Conservation (phyloP, 2,113 vertebrate genomes). For the Campylomormyrus numenius region DNA sequence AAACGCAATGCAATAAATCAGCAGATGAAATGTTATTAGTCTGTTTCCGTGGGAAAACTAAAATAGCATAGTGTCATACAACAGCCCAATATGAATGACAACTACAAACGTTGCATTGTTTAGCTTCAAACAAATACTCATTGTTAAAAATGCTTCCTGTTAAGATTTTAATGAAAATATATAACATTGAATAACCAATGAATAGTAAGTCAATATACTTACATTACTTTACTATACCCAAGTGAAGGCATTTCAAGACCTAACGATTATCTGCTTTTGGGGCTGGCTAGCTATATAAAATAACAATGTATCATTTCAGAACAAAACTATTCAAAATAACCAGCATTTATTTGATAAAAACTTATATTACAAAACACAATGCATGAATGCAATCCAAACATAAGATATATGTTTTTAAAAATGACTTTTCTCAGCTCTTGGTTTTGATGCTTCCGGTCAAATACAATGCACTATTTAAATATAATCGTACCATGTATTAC, state of each 20-base stretch:
- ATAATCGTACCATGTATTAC: not conserved
- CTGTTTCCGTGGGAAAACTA: not conserved
- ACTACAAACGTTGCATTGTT: not conserved
- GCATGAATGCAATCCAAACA: not conserved
- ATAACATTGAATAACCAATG: not conserved
- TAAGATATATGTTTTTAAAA: not conserved
- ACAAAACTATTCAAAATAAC: not conserved
- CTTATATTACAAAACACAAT: not conserved
- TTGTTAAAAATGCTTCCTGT: not conserved
- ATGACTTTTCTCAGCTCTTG: not conserved
- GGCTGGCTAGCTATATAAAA: not conserved
- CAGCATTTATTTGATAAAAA: not conserved
- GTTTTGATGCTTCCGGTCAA: too few species aligned
- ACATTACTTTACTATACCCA: not conserved
- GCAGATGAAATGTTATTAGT: not conserved
- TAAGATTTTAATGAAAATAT: not conserved
- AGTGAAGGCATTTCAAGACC: not conserved
- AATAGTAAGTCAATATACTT: not conserved
- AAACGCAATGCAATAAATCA: not conserved
- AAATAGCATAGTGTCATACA: not conserved
- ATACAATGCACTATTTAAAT: not conserved
- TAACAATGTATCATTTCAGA: not conserved
- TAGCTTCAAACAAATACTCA: not conserved
- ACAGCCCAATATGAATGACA: not conserved
- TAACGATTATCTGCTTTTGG: not conserved